Conservation (phyloP, 2,888 invertebrate species). For the Sphecodes monilicornis region DNA sequence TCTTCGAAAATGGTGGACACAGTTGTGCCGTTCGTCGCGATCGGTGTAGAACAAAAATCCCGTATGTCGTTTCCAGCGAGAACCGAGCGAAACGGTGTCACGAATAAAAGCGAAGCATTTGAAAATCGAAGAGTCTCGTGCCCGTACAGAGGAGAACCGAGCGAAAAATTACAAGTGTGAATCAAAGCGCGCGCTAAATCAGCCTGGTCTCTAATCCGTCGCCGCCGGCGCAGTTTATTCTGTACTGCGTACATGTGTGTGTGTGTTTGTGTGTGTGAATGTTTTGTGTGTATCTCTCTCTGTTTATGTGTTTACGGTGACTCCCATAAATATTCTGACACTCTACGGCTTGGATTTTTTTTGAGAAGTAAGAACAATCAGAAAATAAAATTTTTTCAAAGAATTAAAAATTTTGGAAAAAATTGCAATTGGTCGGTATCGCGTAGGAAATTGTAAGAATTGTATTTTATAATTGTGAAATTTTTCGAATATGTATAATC, state of each 20-base stretch:
- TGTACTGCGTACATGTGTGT: background rate
- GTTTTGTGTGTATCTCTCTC: background rate
- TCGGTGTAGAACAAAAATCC: constrained; percentile 34
- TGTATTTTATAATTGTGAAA: too few species aligned
- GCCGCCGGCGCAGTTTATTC: background rate
- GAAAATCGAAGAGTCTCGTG: constrained; percentile 39
- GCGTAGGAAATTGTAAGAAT: too few species aligned
- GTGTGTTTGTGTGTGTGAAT: background rate
- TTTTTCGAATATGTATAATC: too few species aligned
- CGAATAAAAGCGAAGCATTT: constrained; percentile 56
- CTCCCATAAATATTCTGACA: too few species aligned
- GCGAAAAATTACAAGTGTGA: constrained; percentile 51
- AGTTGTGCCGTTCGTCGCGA: constrained; percentile 35
- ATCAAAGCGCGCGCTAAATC: constrained; percentile 48
- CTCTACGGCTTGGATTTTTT: too few species aligned
- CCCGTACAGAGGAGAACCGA: constrained; percentile 44
- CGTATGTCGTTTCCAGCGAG: constrained; percentile 36
- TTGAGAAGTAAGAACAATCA: too few species aligned
- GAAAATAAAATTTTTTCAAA: too few species aligned
- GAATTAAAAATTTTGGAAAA: too few species aligned
- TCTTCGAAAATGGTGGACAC: background rate
- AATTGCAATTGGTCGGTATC: too few species aligned
- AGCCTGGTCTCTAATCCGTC: constrained; percentile 36
- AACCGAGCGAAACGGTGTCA: constrained; percentile 58
- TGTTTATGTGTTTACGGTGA: too few species aligned